Base-by-base conservation (phyloP, 2,888 invertebrate species). In the Ellobium chinense region DNA sequence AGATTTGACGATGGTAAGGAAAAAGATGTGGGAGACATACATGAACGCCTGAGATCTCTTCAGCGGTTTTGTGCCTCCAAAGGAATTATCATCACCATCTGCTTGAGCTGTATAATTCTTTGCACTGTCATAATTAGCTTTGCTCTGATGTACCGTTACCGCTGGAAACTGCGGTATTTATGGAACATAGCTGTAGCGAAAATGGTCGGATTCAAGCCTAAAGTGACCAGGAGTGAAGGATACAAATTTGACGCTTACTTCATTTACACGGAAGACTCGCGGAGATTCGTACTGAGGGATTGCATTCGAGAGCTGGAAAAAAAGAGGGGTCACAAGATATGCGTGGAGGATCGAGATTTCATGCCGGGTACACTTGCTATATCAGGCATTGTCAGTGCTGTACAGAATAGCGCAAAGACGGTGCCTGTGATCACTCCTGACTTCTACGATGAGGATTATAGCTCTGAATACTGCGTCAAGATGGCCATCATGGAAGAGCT, bases 401-500 rank as follows among this genome's bases (percentile, higher is more conserved):
- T 81, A 18, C 72, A 65, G 29, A 65, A 72, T 37, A 81, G 81
- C 36, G 56, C 65, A n/a, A 70, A 36, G 36, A 81, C 81, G 9
- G 65, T 81, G 66, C 65, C 72, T 27, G 73, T 81, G 24, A 31
- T 78, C 58, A 68, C 56, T 0, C 77, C 65, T 9, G 60, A 39
- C 58, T 70, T 78, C 46, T 77, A 46, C 58, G 24, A 46, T 1
- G 66, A n/a, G 18, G 37, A 66, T 29, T 81, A 65, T 65, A n/a
- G n/a, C n/a, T 73, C 65, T 12, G 56, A 73, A 62, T 81, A 81
- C 73, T 69, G 66, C 24, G 54, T 81, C 56, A 54, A 81, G 77
- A 81, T 81, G 81, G 81, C 81, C 31, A 69, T 72, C 21, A 78
- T 81, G 81, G 81, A 81, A 66, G 81, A 46, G 31, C n/a, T 37